Evolutionary conservation across 2,888 invertebrate species (phyloP).

Genomic region (Andrena marginata): DNA sequence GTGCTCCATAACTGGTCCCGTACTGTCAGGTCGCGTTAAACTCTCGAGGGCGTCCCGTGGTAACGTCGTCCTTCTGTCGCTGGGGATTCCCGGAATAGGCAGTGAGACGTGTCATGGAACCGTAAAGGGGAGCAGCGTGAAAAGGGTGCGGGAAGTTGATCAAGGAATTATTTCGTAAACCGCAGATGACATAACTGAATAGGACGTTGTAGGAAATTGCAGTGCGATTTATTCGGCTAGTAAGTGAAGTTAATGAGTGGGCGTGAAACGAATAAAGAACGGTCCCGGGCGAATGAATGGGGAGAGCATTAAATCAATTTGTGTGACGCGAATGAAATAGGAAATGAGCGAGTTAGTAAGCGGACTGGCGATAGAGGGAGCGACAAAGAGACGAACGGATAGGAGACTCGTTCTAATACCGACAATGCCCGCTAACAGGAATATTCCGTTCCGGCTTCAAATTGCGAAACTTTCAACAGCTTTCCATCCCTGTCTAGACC

Average conservation of each 20-base stretch:
- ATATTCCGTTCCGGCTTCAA: constrained; percentile 65
- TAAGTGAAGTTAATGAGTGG: too few relatives aligned
- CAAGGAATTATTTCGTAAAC: background rate
- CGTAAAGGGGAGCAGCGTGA: background rate
- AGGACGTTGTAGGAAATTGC: background rate
- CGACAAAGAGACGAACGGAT: constrained; percentile 7
- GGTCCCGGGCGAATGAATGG: background rate
- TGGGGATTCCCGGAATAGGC: constrained; percentile 42
- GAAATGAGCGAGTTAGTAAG: constrained; percentile 15
- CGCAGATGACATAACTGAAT: background rate
- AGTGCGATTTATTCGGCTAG: too few relatives aligned
- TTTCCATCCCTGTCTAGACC: constrained; percentile 30
- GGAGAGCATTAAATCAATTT: constrained; percentile 19
- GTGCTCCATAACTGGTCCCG: constrained; percentile 44
- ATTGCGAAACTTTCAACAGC: constrained; percentile 65
- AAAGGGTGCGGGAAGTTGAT: background rate
- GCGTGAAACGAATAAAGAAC: too few relatives aligned
- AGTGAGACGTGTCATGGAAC: constrained; percentile 40
- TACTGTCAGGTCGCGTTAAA: constrained; percentile 59
- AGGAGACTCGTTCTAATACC: constrained; percentile 47
- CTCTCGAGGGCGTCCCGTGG: constrained; percentile 43
- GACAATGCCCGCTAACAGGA: constrained; percentile 53
- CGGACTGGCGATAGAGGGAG: background rate
- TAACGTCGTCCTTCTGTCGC: constrained; percentile 54
- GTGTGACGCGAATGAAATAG: background rate